These are phyloP conservation scores for Zaprionus kolodkinae DNA, from an alignment of 1,140 invertebrate genomes.

Conservation along the genomic window DNA sequence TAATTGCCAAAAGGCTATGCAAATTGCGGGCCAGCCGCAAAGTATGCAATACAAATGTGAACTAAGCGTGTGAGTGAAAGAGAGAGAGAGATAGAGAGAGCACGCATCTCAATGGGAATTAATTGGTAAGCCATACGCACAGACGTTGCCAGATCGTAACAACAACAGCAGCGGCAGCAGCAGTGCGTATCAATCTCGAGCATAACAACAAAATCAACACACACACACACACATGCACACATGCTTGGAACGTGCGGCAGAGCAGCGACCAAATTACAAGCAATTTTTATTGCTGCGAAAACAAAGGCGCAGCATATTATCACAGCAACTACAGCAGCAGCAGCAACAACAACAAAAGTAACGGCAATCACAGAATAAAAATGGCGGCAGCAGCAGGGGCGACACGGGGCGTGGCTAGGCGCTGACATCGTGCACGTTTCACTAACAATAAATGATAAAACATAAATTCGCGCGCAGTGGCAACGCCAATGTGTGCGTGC, in stretches of 20 bases:
- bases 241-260: constrained; percentile 21
- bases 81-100: constrained; percentile 18
- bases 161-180: constrained; percentile 35
- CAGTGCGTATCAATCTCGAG: constrained; percentile 71
- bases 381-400: constrained; percentile 56
- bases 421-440: constrained; percentile 67
- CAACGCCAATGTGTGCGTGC: constrained; percentile 6
- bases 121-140: constrained; percentile 66
- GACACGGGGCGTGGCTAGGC: constrained; percentile 64
- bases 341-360: background rate
- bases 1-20: constrained; percentile 76
- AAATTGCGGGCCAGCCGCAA: constrained; percentile 68
- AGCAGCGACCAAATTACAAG: constrained; percentile 76
- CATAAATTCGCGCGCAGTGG: constrained; percentile 73
- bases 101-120: constrained; percentile 76
- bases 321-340: constrained; percentile 32
- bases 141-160: constrained; percentile 27
- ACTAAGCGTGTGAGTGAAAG: background rate
- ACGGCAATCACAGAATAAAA: constrained; percentile 60
- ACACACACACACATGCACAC: constrained; percentile 31
- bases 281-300: constrained; percentile 82
- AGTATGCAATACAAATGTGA: constrained; percentile 67
- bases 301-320: constrained; percentile 81
- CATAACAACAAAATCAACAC: constrained; percentile 42
- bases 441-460: constrained; percentile 83